These are phyloP conservation scores for Thomomys bottae DNA, from an alignment of 2,113 vertebrate species.

Conservation along the genomic window DNA sequence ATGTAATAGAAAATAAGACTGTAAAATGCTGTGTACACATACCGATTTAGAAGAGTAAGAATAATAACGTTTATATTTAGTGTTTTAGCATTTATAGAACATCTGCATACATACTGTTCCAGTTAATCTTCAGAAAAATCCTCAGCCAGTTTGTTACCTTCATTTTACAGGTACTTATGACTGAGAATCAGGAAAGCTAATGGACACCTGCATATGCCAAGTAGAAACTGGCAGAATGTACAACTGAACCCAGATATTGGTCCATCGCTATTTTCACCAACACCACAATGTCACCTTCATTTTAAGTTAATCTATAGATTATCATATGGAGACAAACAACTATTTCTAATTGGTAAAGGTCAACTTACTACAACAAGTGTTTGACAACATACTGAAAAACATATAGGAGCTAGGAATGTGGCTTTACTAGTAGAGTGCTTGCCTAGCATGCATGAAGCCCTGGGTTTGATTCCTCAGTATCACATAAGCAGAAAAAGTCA, in stretches of 20 bases:
- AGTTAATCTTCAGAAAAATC: constrained; percentile 39
- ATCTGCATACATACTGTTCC: constrained; percentile 30
- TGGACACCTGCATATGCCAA: neutral
- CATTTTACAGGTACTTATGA: constrained; percentile 28
- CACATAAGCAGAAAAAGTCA: no score
- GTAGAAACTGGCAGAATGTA: neutral
- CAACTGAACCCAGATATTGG: neutral
- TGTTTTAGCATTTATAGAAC: constrained; percentile 44
- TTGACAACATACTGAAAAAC: neutral
- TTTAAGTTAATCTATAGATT: constrained; percentile 29
- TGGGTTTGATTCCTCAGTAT: no score
- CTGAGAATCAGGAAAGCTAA: neutral
- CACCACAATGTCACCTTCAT: neutral
- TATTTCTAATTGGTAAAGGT: neutral
- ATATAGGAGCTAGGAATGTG: neutral
- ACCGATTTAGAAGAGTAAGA: constrained; percentile 39
- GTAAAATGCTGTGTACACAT: constrained; percentile 27
- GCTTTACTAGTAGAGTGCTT: no score
- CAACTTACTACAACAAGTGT: neutral
- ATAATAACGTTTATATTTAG: constrained; percentile 40
- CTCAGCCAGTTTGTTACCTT: neutral
- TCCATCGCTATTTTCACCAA: constrained; percentile 7
- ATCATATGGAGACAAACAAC: neutral
- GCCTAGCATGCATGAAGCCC: no score
- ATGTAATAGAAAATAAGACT: constrained; percentile 31